phyloP scores from a whole-genome alignment of 2,797 vertebrate genomes.

The Muscicapa striata region DNA sequence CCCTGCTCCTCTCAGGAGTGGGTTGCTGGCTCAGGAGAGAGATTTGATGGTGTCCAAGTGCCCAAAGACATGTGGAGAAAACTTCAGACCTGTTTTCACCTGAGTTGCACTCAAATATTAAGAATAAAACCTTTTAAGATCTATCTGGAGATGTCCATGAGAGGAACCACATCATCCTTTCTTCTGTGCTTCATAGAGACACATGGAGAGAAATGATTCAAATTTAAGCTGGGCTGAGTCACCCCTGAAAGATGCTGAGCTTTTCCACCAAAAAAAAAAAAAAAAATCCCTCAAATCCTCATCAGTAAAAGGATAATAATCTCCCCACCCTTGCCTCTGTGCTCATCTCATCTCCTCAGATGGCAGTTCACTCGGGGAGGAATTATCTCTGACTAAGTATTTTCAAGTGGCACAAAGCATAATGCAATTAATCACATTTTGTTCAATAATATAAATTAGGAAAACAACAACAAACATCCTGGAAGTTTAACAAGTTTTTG shows the following conservation, averaged over 20 bases:
- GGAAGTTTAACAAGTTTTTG: not conserved
- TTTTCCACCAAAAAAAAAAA: slow-evolving; percentile 26
- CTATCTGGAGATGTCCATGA: not conserved
- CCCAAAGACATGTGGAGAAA: not conserved
- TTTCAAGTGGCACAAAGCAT: not conserved
- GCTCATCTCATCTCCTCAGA: not conserved
- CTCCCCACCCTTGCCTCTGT: not conserved
- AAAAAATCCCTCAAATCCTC: not conserved
- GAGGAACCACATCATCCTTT: not conserved
- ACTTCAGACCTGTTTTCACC: not conserved
- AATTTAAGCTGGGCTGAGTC: slow-evolving; percentile 46
- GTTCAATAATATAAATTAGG: not conserved
- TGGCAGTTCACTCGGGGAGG: not conserved
- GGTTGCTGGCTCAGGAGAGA: not conserved
- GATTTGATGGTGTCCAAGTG: not conserved
- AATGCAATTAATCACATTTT: not conserved
- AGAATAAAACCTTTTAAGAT: not conserved
- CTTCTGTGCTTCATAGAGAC: not conserved
- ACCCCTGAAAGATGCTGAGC: slow-evolving; percentile 18
- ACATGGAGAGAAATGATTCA: slow-evolving; percentile 17
- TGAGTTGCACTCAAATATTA: not conserved
- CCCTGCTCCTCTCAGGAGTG: not conserved
- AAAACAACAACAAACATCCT: not conserved
- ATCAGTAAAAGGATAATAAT: slow-evolving; percentile 10
- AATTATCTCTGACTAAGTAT: slow-evolving; percentile 37